phyloP scores from a whole-genome alignment of 2,888 invertebrate genomes.

The Augochlorella aurata region DNA sequence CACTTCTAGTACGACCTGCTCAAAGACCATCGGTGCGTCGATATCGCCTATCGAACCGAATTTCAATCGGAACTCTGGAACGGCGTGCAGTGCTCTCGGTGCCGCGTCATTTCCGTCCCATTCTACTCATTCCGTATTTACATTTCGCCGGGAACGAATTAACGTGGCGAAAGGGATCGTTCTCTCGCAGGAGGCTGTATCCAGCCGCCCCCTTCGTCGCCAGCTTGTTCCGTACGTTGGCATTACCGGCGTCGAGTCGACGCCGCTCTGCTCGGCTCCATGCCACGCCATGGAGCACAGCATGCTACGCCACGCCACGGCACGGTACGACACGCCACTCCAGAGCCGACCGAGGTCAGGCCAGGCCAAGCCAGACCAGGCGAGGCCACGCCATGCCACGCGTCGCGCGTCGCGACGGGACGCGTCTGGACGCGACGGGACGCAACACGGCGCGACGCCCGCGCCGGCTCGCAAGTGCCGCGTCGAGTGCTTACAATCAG shows the following conservation, averaged over 20 bases:
- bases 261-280: not conserved
- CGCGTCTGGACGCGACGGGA: slow-evolving; percentile 50
- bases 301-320: not conserved
- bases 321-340: not conserved
- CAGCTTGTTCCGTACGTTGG: not conserved
- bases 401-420: slow-evolving; percentile 56
- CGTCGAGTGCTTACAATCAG: slow-evolving; percentile 79
- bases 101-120: slow-evolving; percentile 24
- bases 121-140: slow-evolving; percentile 35
- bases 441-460: slow-evolving; percentile 25
- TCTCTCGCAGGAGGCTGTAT: slow-evolving; percentile 40
- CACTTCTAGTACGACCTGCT: not conserved
- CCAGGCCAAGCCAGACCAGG: not conserved
- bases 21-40: not conserved
- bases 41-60: slow-evolving; percentile 12
- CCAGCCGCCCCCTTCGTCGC: not conserved
- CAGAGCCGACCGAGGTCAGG: too few relatives aligned
- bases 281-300: not conserved
- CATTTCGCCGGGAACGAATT: slow-evolving; percentile 45
- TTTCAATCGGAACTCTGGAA: slow-evolving; percentile 19
- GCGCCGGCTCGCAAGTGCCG: slow-evolving; percentile 57
- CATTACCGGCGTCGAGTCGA: not conserved
- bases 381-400: slow-evolving; percentile 24
- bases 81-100: slow-evolving; percentile 2
- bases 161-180: slow-evolving; percentile 46